phyloP scores from a whole-genome alignment of 2,113 vertebrate genomes.

The Python bivittatus region DNA sequence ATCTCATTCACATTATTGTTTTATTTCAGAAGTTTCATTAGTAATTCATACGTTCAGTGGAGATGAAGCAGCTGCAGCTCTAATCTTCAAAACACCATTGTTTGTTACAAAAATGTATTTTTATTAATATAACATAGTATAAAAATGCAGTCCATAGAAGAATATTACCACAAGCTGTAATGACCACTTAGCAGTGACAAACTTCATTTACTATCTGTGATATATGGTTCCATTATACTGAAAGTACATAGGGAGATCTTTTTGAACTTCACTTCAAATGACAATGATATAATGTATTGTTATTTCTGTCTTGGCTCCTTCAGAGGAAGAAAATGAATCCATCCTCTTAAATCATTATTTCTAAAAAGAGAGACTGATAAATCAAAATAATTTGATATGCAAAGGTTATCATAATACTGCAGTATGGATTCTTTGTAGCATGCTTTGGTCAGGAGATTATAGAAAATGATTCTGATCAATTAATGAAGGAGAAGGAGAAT shows the following conservation, averaged over 20 bases:
- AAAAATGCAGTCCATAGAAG: conserved; percentile 3
- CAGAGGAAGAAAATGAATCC: not conserved
- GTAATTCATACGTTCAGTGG: conserved; percentile 12
- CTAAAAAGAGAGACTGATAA: conserved; percentile 3
- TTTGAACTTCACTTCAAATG: conserved; percentile 13
- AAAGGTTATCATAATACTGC: not conserved
- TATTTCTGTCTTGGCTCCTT: not conserved
- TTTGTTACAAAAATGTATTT: conserved; percentile 21
- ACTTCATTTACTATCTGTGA: not conserved
- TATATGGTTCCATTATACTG: not conserved
- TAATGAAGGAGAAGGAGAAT: not conserved
- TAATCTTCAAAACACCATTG: not conserved
- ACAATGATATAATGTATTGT: not conserved
- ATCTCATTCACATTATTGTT: not conserved
- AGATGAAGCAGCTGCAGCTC: not conserved
- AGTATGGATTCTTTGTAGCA: not conserved
- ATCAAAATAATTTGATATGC: not conserved
- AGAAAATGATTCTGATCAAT: not conserved
- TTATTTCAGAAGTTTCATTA: conserved; percentile 15
- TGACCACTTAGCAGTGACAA: not conserved
- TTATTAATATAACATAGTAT: conserved; percentile 18
- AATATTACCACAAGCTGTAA: not conserved
- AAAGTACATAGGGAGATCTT: conserved; percentile 1
- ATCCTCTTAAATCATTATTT: conserved; percentile 22
- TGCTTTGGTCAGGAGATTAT: not conserved